Evolutionary conservation across 92 coral and sea anemone genomes (phyloP).

Genomic region (Paramuricea clavata): DNA sequence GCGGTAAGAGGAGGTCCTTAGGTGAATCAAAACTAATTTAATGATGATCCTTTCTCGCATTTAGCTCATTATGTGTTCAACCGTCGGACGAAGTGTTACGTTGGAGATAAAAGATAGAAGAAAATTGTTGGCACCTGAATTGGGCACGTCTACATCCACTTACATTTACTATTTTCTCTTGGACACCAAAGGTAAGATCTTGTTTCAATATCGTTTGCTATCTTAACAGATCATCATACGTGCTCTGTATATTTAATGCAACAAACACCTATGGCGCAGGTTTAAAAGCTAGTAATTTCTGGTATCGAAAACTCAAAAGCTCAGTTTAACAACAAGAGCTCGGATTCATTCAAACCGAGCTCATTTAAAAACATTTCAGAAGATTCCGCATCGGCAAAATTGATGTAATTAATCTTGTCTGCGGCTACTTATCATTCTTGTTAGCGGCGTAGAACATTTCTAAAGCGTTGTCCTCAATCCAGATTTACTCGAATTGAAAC

Average conservation of each 20-base stretch:
- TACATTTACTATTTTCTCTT: no score
- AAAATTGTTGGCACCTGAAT: neutral
- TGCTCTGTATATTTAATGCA: neutral
- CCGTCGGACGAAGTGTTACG: neutral
- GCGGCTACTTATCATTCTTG: neutral
- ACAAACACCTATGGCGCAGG: no score
- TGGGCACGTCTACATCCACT: neutral
- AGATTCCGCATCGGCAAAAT: neutral
- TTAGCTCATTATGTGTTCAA: slow-evolving; percentile 29
- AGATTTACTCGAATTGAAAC: neutral
- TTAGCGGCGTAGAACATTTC: no score
- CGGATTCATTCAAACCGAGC: no score
- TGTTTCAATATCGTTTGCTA: neutral
- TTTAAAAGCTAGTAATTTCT: no score
- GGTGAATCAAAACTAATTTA: slow-evolving; percentile 28
- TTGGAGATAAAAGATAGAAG: neutral
- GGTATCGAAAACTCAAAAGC: no score
- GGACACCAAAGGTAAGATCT: neutral
- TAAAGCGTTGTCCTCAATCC: no score
- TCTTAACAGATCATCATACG: neutral
- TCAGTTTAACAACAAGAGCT: no score
- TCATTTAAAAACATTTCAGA: neutral
- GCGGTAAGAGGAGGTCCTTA: slow-evolving; percentile 30
- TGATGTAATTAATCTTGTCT: neutral
- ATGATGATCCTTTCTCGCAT: slow-evolving; percentile 17